A percentile compares a stretch with the other conserved stretches of the same genome.
Evolutionary conservation across 2,113 vertebrate genomes (phyloP).

Genomic region (Otis tarda): DNA sequence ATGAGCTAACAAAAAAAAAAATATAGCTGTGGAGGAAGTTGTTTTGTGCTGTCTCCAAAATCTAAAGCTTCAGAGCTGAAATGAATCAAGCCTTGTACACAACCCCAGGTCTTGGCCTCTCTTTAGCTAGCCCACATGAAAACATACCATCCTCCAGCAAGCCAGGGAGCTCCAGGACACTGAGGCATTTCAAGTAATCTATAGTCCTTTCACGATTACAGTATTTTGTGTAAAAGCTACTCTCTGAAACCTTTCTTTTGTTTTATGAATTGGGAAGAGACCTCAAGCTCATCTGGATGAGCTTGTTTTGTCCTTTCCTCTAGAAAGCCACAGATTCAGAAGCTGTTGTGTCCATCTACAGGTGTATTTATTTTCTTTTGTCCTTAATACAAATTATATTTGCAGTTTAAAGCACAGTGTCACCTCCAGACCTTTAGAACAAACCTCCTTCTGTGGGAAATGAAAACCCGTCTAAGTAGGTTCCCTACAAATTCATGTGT

Average conservation of each 20-base stretch:
- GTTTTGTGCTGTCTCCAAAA: neutral
- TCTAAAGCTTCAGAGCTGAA: neutral
- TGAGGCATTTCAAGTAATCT: neutral
- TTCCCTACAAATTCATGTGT: neutral
- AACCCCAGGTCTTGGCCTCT: neutral
- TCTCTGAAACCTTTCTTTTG: neutral
- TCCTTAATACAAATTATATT: neutral
- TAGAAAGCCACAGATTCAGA: neutral
- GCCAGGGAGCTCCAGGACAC: neutral
- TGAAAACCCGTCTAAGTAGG: accelerated
- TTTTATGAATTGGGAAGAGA: neutral
- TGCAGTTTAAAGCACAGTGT: neutral
- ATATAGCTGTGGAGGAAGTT: neutral
- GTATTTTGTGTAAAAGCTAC: neutral
- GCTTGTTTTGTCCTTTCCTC: neutral
- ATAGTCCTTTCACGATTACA: neutral
- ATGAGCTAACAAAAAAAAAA: neutral
- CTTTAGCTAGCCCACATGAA: neutral
- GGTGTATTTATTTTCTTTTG: neutral
- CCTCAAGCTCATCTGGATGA: neutral
- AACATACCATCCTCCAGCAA: accelerated
- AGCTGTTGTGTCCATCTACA: neutral
- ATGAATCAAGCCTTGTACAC: neutral
- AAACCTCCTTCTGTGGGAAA: neutral
- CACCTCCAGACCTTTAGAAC: neutral